phyloP scores from a whole-genome alignment of 1,140 invertebrate species.

The Bombus huntii region DNA sequence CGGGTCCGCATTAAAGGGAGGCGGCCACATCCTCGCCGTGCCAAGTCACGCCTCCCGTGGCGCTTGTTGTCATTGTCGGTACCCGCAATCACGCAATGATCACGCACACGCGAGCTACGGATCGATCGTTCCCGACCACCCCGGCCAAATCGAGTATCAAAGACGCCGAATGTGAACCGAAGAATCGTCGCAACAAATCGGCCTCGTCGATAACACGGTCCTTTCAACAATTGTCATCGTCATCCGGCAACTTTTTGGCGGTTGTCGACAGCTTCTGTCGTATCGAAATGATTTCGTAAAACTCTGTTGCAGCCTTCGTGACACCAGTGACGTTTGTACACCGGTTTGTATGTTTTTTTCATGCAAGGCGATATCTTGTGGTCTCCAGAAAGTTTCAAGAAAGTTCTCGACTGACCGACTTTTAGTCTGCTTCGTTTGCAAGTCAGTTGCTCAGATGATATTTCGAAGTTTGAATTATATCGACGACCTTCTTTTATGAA shows the following conservation, averaged over 20 bases:
- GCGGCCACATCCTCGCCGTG: conserved; percentile 62
- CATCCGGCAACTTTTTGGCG: background rate
- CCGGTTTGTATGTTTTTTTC: background rate
- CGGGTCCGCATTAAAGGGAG: conserved; percentile 68
- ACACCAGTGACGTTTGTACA: background rate
- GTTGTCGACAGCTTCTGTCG: background rate
- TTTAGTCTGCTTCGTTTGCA: background rate
- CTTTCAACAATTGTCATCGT: background rate
- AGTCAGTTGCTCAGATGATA: background rate
- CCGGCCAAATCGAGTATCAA: conserved; percentile 59
- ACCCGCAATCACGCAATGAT: conserved; percentile 70
- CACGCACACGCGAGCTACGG: conserved; percentile 55
- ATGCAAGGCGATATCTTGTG: background rate
- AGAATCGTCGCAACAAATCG: conserved; percentile 48
- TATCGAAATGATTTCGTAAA: background rate
- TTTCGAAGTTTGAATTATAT: background rate
- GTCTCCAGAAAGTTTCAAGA: too few relatives aligned
- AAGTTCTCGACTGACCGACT: background rate
- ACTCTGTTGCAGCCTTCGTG: background rate
- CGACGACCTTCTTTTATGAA: background rate
- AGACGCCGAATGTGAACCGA: conserved; percentile 70
- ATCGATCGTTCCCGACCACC: conserved; percentile 65
- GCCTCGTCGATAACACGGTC: conserved; percentile 24
- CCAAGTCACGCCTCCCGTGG: conserved; percentile 79
- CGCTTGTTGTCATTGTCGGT: conserved; percentile 80